Percentiles rank a stretch among this genome's conserved stretches.
These are phyloP conservation scores for Mallotus villosus DNA, from an alignment of 2,797 vertebrate species.

Conservation along the genomic window DNA sequence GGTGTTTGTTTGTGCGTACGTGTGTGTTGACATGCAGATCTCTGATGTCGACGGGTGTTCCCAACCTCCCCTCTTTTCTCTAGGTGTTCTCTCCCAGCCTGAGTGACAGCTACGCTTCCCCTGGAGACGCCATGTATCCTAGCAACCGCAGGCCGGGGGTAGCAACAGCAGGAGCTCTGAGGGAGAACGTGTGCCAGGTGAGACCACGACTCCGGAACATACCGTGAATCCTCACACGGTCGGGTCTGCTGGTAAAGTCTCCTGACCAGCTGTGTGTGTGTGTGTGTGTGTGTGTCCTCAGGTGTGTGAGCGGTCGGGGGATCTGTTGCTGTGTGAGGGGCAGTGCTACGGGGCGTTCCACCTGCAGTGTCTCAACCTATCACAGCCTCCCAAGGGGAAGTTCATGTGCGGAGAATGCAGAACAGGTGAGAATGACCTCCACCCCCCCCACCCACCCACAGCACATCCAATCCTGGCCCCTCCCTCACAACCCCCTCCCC, in stretches of 20 bases:
- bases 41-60: too few relatives aligned
- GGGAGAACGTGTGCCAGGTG: conserved; percentile 99
- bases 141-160: conserved; percentile 76
- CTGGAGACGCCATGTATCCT: conserved; percentile 72
- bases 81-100: conserved; percentile 54
- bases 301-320: conserved; percentile 95
- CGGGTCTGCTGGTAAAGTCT: too few relatives aligned
- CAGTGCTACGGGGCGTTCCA: conserved; percentile 98
- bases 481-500: too few relatives aligned
- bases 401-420: conserved; percentile 94
- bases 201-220: conserved; percentile 8
- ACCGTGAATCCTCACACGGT: not conserved
- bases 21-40: too few relatives aligned
- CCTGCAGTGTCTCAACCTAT: conserved; percentile 89
- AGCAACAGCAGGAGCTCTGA: conserved; percentile 88
- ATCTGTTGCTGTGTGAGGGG: conserved; percentile 91
- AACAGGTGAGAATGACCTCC: conserved; percentile 74
- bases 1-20: too few relatives aligned
- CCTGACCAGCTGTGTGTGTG: not conserved
- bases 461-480: not conserved
- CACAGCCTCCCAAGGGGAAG: conserved; percentile 86
- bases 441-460: not conserved
- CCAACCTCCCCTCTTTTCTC: conserved; percentile 1
- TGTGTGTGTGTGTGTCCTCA: conserved; percentile 50
- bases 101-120: conserved; percentile 57